Conservation (phyloP, 2,113 vertebrate genomes). For the Rhynchomys soricoides region DNA sequence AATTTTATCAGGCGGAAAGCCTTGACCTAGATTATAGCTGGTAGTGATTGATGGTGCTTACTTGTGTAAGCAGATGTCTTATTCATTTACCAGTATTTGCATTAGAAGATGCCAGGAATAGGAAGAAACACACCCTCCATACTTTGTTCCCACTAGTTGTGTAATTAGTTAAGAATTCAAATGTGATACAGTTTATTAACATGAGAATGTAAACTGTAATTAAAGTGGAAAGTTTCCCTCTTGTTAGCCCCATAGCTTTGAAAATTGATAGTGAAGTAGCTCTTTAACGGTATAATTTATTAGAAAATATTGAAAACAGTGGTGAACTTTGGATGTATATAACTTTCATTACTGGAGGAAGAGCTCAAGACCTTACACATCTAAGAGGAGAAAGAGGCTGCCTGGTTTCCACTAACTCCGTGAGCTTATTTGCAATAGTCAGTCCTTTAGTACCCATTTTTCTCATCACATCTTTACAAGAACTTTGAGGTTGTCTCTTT, state of each 20-base stretch:
- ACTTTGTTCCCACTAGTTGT: slow-evolving; percentile 31
- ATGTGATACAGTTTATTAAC: slow-evolving; percentile 43
- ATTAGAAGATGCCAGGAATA: slow-evolving; percentile 21
- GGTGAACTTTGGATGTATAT: slow-evolving; percentile 23
- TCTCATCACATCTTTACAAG: slow-evolving; percentile 4
- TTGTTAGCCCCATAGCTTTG: slow-evolving; percentile 29
- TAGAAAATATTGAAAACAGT: slow-evolving; percentile 58
- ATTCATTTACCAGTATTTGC: slow-evolving; percentile 34
- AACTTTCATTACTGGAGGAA: slow-evolving; percentile 28
- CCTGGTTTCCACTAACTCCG: neutral
- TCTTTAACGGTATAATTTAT: slow-evolving; percentile 46
- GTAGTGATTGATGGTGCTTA: slow-evolving; percentile 31
- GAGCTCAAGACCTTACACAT: neutral
- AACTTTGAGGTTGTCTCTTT: neutral
- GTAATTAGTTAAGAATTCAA: slow-evolving; percentile 54
- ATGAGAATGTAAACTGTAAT: slow-evolving; percentile 37
- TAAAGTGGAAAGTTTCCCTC: slow-evolving; percentile 1
- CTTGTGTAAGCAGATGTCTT: slow-evolving; percentile 46
- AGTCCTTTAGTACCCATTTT: neutral
- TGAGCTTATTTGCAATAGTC: neutral
- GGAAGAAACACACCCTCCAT: neutral
- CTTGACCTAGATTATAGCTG: slow-evolving; percentile 73
- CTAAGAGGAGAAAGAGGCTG: neutral
- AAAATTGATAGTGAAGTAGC: slow-evolving; percentile 53
- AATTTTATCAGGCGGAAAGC: slow-evolving; percentile 74